Evolutionary conservation across 2,113 vertebrate genomes (phyloP).

Genomic region (Stercorarius parasiticus): DNA sequence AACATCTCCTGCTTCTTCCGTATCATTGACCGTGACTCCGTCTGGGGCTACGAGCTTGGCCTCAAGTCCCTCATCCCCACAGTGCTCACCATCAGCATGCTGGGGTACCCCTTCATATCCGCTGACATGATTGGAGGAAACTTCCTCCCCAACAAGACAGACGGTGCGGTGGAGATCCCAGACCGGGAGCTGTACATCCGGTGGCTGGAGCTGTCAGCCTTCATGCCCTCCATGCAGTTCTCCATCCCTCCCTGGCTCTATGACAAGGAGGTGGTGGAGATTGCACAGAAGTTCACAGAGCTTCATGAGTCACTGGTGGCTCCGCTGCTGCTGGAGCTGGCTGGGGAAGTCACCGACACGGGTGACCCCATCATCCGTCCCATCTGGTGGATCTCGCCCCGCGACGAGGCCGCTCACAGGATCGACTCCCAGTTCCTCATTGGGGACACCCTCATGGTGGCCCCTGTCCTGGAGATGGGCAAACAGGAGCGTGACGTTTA

Average conservation of each 20-base stretch:
- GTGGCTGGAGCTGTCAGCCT: conserved; percentile 70
- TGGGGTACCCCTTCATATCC: conserved; percentile 85
- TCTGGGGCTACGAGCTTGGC: conserved; percentile 93
- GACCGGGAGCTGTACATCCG: background rate
- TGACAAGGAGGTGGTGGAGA: conserved; percentile 88
- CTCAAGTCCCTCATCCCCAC: conserved; percentile 94
- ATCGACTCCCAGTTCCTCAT: conserved; percentile 97
- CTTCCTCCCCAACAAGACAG: conserved; percentile 35
- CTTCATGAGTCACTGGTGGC: conserved; percentile 90
- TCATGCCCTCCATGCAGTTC: conserved; percentile 99
- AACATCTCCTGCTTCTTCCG: conserved; percentile 94
- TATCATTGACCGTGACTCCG: conserved; percentile 89
- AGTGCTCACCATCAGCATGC: conserved; percentile 91
- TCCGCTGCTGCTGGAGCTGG: conserved; percentile 90
- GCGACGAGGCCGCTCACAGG: conserved; percentile 85
- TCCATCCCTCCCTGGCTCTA: conserved; percentile 95
- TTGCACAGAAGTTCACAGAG: conserved; percentile 87
- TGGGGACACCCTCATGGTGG: conserved; percentile 95
- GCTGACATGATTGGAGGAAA: conserved; percentile 87
- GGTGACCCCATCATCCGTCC: conserved; percentile 92
- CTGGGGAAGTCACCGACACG: conserved; percentile 86
- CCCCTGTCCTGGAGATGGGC: conserved; percentile 91
- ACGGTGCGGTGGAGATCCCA: background rate
- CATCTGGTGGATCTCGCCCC: background rate
- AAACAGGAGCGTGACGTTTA: conserved; percentile 95